phyloP scores from a whole-genome alignment of 2,888 invertebrate genomes.

The Sinhomidia bicolor region DNA sequence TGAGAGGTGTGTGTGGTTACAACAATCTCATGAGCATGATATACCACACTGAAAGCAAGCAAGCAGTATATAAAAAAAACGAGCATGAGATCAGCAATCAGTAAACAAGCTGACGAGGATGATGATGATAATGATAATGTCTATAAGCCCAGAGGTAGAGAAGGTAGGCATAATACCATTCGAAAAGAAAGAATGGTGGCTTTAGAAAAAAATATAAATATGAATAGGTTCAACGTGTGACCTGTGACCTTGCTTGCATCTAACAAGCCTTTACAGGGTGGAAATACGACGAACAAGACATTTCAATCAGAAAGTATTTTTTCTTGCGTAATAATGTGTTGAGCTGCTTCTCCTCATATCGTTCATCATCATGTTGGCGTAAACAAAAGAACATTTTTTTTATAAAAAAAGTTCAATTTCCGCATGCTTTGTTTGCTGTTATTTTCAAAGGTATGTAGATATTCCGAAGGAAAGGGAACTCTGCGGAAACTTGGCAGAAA shows the following conservation, averaged over 20 bases:
- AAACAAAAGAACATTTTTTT: no score
- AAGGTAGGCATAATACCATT: neutral
- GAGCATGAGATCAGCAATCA: slow-evolving; percentile 58
- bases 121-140: no score
- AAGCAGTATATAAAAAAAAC: neutral
- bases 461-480: no score
- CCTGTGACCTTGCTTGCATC: slow-evolving; percentile 69
- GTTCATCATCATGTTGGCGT: no score
- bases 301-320: slow-evolving; percentile 55
- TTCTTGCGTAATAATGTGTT: neutral
- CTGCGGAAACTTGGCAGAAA: no score
- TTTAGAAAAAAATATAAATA: slow-evolving; percentile 58
- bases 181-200: slow-evolving; percentile 32
- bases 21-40: slow-evolving; percentile 23
- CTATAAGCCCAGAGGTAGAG: neutral
- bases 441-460: no score
- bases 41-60: neutral
- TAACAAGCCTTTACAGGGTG: slow-evolving; percentile 54
- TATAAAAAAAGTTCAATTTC: no score
- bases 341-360: neutral
- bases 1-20: slow-evolving; percentile 23
- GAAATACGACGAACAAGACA: slow-evolving; percentile 59
- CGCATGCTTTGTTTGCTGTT: no score
- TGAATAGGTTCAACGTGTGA: slow-evolving; percentile 66
- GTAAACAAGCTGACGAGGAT: slow-evolving; percentile 42